Conservation (phyloP, 2,888 invertebrate genomes). For the Scaptomyza flava region DNA sequence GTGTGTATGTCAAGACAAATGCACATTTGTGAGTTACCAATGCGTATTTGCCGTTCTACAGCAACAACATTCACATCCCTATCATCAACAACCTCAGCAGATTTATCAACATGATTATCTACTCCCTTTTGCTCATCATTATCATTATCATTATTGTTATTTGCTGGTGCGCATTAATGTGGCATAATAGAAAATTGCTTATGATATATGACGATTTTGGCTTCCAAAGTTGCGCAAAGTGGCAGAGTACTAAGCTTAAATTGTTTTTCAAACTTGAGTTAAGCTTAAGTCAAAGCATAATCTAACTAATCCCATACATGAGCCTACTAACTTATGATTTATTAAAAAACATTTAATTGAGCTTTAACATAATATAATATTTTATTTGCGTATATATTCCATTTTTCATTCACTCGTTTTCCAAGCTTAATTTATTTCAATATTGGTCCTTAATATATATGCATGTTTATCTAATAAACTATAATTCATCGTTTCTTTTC, state of each 20-base stretch:
- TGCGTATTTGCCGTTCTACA: slow-evolving; percentile 57
- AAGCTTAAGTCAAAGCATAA: background rate
- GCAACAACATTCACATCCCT: slow-evolving; percentile 7
- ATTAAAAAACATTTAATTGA: background rate
- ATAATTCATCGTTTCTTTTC: too few species aligned
- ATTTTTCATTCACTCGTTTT: too few species aligned
- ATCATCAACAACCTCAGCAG: slow-evolving; percentile 3
- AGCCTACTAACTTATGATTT: too few species aligned
- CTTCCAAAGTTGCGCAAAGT: background rate
- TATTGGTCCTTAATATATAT: too few species aligned
- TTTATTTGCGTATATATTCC: too few species aligned
- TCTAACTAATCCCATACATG: too few species aligned
- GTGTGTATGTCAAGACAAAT: slow-evolving; percentile 57
- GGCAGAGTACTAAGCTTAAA: background rate
- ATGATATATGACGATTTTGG: background rate
- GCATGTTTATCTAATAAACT: too few species aligned
- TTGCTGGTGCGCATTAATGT: background rate
- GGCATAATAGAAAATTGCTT: slow-evolving; percentile 1
- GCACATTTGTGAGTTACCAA: slow-evolving; percentile 60
- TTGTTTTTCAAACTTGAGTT: background rate
- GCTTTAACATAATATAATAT: too few species aligned
- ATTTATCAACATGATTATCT: slow-evolving; percentile 7
- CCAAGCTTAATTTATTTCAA: too few species aligned
- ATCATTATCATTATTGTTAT: background rate
- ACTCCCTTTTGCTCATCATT: background rate